Conservation (phyloP, 2,113 vertebrate species). For the Cheilinus undulatus region DNA sequence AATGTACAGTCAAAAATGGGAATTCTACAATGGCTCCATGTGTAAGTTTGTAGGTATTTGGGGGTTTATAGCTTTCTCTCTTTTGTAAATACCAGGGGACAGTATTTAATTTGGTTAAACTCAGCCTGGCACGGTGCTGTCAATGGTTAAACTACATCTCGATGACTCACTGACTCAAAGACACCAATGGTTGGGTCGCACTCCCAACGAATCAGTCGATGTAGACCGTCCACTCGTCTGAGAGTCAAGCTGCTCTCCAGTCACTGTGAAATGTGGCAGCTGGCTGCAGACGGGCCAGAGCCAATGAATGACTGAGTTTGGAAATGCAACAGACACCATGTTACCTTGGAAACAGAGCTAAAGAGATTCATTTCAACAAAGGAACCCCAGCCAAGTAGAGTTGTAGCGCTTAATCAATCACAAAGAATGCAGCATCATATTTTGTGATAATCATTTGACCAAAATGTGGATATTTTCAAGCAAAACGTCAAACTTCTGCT, state of each 20-base stretch:
- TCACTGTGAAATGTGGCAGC: constrained; percentile 28
- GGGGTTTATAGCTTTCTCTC: constrained; percentile 50
- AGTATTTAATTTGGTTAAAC: constrained; percentile 41
- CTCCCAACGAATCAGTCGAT: background rate
- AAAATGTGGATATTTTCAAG: too few relatives aligned
- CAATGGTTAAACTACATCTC: constrained; percentile 17
- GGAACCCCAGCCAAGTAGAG: background rate
- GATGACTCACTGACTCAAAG: background rate
- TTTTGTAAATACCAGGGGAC: constrained; percentile 54
- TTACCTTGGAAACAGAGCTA: background rate
- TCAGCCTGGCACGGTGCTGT: background rate
- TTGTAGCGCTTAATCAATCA: too few relatives aligned
- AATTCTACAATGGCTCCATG: constrained; percentile 45
- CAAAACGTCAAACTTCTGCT: too few relatives aligned
- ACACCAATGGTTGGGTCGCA: background rate
- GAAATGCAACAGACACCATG: background rate
- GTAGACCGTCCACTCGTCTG: constrained; percentile 6
- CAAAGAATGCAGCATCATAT: too few relatives aligned
- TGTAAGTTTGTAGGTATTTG: constrained; percentile 30
- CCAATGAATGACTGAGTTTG: constrained; percentile 9
- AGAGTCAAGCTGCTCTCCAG: constrained; percentile 13
- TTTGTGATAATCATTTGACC: too few relatives aligned
- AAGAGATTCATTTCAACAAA: background rate
- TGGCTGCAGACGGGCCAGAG: constrained; percentile 9
- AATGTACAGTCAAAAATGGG: constrained; percentile 15